phyloP scores from a whole-genome alignment of 2,113 vertebrate genomes.

The Microtus montanus region DNA sequence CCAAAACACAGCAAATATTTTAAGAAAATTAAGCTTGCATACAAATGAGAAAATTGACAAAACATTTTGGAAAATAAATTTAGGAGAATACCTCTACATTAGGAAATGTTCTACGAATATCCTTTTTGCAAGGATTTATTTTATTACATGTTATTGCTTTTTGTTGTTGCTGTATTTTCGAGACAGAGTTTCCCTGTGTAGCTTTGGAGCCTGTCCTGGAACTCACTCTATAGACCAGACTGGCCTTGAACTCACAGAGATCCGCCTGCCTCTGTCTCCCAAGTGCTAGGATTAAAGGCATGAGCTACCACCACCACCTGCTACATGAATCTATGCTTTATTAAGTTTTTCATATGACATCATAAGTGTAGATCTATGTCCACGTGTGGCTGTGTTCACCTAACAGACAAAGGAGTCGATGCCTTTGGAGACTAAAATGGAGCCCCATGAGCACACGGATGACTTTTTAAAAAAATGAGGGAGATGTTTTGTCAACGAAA shows the following conservation, averaged over 20 bases:
- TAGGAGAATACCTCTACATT: neutral
- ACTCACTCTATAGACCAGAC: too few species aligned
- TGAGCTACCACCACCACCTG: too few species aligned
- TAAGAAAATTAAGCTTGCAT: neutral
- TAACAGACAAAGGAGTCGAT: neutral
- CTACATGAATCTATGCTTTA: neutral
- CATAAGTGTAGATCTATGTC: neutral
- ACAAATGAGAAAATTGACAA: constrained; percentile 12
- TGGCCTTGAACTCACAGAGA: too few species aligned
- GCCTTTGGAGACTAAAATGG: neutral
- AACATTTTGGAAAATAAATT: neutral
- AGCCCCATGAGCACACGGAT: neutral
- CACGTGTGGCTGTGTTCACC: neutral
- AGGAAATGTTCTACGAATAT: constrained; percentile 19
- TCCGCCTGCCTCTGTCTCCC: too few species aligned
- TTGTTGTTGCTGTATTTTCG: too few species aligned
- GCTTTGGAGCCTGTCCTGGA: too few species aligned
- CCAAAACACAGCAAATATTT: neutral
- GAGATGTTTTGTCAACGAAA: neutral
- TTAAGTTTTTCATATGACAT: neutral
- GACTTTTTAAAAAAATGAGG: neutral
- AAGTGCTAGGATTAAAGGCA: too few species aligned
- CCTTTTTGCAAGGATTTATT: neutral
- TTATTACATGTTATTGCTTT: neutral
- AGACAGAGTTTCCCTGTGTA: too few species aligned